Conservation (phyloP, 2,113 vertebrate genomes). For the Haliaeetus leucogaster region DNA sequence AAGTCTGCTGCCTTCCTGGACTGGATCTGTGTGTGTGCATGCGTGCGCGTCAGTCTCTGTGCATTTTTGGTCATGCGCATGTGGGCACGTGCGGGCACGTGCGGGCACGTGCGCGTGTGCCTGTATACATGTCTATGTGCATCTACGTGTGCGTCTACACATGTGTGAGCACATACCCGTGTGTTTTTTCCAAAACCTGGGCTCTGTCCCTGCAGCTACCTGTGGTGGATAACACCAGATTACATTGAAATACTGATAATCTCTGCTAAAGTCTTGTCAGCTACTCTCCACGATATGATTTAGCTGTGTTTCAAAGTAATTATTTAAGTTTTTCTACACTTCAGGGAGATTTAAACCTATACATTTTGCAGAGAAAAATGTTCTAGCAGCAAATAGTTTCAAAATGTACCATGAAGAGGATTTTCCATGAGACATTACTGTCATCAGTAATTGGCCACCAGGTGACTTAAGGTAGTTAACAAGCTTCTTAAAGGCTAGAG, state of each 20-base stretch:
- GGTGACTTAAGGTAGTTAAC: not conserved
- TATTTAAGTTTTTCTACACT: not conserved
- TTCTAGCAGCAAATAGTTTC: not conserved
- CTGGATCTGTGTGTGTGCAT: not conserved
- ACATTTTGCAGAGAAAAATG: not conserved
- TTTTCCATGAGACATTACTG: not conserved
- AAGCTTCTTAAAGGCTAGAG: not conserved
- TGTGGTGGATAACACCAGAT: not conserved
- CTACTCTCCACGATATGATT: not conserved
- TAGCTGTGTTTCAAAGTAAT: not conserved
- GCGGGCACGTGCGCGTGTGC: not conserved
- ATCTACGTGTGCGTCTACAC: not conserved
- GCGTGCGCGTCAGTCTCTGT: rapidly evolving
- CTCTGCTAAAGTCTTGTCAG: not conserved
- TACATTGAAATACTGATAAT: not conserved
- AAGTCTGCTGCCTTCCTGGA: not conserved
- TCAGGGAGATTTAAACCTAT: not conserved
- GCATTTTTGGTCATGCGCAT: not conserved
- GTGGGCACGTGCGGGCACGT: rapidly evolving
- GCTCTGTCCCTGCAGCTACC: not conserved
- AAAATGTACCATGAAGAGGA: not conserved
- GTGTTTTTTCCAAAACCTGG: not conserved
- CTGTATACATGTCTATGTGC: not conserved
- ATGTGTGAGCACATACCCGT: not conserved
- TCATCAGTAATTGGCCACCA: not conserved